Evolutionary conservation across 2,797 vertebrate species (phyloP), one percentile per base, ranked within the genome.

Genomic region (Columba guinea): DNA sequence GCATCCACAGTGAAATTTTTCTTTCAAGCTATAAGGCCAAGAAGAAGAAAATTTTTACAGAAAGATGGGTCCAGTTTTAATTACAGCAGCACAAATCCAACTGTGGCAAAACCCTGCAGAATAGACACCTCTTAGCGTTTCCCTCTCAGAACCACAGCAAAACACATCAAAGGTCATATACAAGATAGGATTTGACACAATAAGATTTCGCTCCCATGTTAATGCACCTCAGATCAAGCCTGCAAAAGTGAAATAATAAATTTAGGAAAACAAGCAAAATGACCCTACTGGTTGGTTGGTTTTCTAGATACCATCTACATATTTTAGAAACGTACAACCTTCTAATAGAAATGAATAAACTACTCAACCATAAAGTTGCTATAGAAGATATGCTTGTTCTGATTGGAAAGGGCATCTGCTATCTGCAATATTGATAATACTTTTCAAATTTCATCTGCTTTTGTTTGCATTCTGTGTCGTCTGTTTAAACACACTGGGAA

Each of bases 381-480:
- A 98, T 98, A 98, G 98, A 98, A 99, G 99, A 99, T 99, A 99
- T 97, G 99, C 98, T 98, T 99, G 98, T 99, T 99, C 99, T 99
- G 99, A 99, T 99, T 99, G 99, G 99, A 99, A 99, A 99, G 99
- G 99, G 99, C 99, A 99, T 99, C 99, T 99, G 98, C 99, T 99
- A 99, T 99, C 99, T 99, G 98, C 99, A 99, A 98, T 99, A 99
- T 99, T 99, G 99, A 99, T 99, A 99, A 99, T 99, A 99, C 99
- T 99, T 99, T 99, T 99, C 99, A 99, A 99, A 99, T 99, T 99
- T 99, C 99, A 99, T 99, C 99, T 99, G 99, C 99, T 99, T 99
- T 99, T 99, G 99, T 99, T 99, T 99, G 99, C 99, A 98, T 99
- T 99, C 99, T 98, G 98, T 98, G 98, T 99, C 98, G 98, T 99